Conservation (phyloP, 1,140 invertebrate species). For the Polypedilum vanderplanki region DNA sequence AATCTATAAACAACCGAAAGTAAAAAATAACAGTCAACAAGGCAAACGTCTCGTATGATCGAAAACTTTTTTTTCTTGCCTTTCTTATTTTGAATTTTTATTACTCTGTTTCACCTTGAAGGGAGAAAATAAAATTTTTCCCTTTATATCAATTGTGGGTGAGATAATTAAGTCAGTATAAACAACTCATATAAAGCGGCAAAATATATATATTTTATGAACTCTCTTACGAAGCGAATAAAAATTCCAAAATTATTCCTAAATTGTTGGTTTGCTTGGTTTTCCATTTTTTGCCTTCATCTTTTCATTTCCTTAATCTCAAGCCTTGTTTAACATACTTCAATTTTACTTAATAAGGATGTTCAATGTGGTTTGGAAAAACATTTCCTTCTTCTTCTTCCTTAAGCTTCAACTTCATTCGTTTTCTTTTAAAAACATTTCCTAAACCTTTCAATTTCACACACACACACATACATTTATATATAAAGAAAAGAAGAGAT, state of each 20-base stretch:
- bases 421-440: too few species aligned
- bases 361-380: constrained; percentile 14
- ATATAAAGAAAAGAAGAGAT: not conserved
- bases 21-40: not conserved
- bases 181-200: not conserved
- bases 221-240: too few species aligned
- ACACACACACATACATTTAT: not conserved
- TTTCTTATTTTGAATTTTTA: too few species aligned
- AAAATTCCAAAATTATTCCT: too few species aligned
- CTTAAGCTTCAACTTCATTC: too few species aligned
- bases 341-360: constrained; percentile 10
- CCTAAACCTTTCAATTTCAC: not conserved
- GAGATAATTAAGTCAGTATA: constrained; percentile 6
- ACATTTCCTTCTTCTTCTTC: not conserved
- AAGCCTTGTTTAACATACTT: not conserved
- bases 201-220: too few species aligned
- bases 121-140: too few species aligned
- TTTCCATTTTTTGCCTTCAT: not conserved
- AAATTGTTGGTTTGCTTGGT: too few species aligned
- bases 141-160: not conserved
- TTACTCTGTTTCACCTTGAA: too few species aligned
- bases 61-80: not conserved
- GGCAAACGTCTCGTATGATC: not conserved
- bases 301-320: constrained; percentile 9
- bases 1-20: not conserved